Evolutionary conservation across 2,113 vertebrate genomes (phyloP).

Genomic region (Desmodus rotundus): DNA sequence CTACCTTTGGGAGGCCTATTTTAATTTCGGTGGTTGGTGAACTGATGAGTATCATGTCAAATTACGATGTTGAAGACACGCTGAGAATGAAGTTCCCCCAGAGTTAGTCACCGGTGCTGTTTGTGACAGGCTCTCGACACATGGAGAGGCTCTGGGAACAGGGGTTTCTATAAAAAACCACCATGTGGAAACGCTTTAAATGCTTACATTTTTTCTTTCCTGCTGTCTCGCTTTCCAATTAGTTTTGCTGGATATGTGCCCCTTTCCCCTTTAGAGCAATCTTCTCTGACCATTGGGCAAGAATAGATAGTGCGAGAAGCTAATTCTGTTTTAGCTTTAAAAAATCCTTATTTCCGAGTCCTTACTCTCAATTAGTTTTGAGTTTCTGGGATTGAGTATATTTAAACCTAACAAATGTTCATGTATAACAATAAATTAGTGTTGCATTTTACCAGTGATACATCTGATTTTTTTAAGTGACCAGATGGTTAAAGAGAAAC

Average conservation of each 20-base stretch:
- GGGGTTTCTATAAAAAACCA: not conserved
- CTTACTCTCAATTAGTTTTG: constrained; percentile 6
- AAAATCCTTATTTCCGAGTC: constrained; percentile 34
- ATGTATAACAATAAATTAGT: not conserved
- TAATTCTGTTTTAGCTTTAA: constrained; percentile 14
- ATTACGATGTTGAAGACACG: not conserved
- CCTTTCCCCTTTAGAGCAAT: not conserved
- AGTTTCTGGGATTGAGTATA: not conserved
- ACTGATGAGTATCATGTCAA: not conserved
- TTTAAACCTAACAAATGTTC: constrained; percentile 15
- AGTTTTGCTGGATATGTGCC: not conserved
- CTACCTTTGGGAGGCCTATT: not conserved
- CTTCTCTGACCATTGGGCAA: not conserved
- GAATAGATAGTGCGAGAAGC: not conserved
- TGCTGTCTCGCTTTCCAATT: not conserved
- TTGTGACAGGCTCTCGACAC: not conserved
- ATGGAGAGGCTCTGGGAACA: not conserved
- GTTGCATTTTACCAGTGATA: not conserved
- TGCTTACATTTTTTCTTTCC: not conserved
- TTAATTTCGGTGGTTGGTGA: not conserved
- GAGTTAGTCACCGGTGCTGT: not conserved
- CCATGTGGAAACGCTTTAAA: not conserved
- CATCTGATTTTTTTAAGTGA: not conserved
- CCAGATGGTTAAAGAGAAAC: constrained; percentile 33
- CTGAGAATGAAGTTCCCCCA: not conserved